A percentile compares a stretch with the other conserved stretches of the same genome.
Evolutionary conservation across 2,797 vertebrate genomes (phyloP).

Genomic region (Scomberomorus guttatus): DNA sequence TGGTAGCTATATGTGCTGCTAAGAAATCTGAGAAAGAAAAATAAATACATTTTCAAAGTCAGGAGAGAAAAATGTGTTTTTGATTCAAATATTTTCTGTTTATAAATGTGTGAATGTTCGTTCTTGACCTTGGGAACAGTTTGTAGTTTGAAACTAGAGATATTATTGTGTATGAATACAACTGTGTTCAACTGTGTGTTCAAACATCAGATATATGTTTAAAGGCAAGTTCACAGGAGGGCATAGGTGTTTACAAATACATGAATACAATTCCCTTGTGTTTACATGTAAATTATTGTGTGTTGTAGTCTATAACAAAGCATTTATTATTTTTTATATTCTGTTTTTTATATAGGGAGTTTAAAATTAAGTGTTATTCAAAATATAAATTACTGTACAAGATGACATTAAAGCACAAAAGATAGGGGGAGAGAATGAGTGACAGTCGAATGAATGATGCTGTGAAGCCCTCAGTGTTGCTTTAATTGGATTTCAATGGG

Average conservation of each 20-base stretch:
- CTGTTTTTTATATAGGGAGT: background rate
- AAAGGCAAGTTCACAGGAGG: background rate
- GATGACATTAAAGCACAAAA: constrained; percentile 1
- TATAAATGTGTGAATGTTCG: background rate
- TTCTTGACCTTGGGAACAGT: background rate
- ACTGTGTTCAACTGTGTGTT: background rate
- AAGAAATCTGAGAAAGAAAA: too few relatives aligned
- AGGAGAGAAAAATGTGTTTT: too few relatives aligned
- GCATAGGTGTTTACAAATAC: background rate
- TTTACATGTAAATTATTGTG: background rate
- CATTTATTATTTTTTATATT: background rate
- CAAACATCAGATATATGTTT: background rate
- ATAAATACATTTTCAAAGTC: too few relatives aligned
- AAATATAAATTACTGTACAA: constrained; percentile 2
- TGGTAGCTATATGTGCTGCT: too few relatives aligned
- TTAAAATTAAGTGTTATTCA: background rate
- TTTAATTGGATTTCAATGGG: constrained; percentile 82
- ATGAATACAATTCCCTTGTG: background rate
- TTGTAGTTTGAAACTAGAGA: background rate
- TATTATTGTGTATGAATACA: background rate
- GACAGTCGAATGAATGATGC: constrained; percentile 76
- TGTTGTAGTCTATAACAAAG: background rate
- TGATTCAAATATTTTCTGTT: too few relatives aligned
- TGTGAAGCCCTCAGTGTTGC: constrained; percentile 72
- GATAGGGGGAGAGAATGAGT: constrained; percentile 53